phyloP scores from a whole-genome alignment of 2,113 vertebrate species.

The Alosa alosa region DNA sequence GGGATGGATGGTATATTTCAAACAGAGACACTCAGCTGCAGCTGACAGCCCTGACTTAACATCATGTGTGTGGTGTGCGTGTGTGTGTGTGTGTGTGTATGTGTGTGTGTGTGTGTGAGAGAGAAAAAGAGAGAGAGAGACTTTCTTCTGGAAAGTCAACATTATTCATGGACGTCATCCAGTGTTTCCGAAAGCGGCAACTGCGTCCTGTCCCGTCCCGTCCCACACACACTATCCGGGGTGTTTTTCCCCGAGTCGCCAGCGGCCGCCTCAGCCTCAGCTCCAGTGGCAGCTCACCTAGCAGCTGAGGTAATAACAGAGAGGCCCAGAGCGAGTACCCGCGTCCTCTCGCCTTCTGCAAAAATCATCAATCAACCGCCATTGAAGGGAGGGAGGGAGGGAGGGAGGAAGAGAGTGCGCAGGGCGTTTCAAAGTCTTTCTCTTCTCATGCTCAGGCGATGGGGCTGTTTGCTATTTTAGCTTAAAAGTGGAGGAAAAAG shows the following conservation, averaged over 20 bases:
- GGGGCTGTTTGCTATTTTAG: not conserved
- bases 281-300: not conserved
- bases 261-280: not conserved
- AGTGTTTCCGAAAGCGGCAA: conserved; percentile 45
- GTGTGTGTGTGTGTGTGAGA: too few relatives aligned
- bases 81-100: not conserved
- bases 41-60: not conserved
- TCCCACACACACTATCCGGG: not conserved
- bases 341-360: not conserved
- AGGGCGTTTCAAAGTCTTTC: conserved; percentile 23
- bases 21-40: not conserved
- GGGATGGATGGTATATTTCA: not conserved
- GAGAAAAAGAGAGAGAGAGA: not conserved
- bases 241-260: not conserved
- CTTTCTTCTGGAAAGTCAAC: conserved; percentile 51
- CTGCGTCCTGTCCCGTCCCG: not conserved
- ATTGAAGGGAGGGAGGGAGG: not conserved
- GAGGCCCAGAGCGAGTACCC: not conserved
- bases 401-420: not conserved
- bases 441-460: not conserved
- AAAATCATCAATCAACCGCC: conserved; percentile 10
- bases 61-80: not conserved
- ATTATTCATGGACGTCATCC: conserved; percentile 55
- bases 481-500: not conserved
- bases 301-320: conserved; percentile 12